Percentiles rank a stretch among this genome's conserved stretches.
These are phyloP conservation scores for Pituophis catenifer DNA, from an alignment of 2,113 vertebrate species.

Conservation along the genomic window DNA sequence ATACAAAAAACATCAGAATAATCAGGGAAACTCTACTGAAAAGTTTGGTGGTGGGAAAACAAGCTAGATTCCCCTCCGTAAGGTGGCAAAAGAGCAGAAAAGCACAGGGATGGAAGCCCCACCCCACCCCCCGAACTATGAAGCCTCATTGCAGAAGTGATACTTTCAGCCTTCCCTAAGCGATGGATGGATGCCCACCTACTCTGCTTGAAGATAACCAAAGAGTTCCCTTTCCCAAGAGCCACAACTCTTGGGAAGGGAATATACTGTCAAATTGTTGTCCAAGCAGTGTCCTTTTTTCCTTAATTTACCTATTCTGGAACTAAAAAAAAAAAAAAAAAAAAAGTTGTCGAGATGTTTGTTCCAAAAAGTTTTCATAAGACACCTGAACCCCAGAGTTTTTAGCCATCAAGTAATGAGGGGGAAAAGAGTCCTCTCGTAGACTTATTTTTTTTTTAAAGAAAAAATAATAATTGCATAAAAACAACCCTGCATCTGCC, in stretches of 20 bases:
- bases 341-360: too few relatives aligned
- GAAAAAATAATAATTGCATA: background rate
- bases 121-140: rapidly evolving
- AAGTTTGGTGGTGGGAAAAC: background rate
- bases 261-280: background rate
- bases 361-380: background rate
- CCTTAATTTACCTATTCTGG: background rate
- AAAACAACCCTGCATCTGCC: background rate
- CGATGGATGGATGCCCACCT: background rate
- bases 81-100: background rate
- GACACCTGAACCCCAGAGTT: background rate
- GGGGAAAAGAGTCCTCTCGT: background rate
- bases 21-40: background rate
- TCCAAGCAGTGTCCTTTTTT: background rate
- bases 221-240: too few relatives aligned
- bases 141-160: background rate
- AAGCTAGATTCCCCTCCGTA: background rate
- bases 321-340: too few relatives aligned
- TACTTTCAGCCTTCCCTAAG: background rate
- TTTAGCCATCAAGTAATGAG: background rate
- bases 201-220: background rate
- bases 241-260: background rate
- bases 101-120: background rate
- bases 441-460: background rate
- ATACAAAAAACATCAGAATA: background rate